phyloP scores from a whole-genome alignment of 2,113 vertebrate genomes.

The Xenopus tropicalis region UCB_Xtro_10.0 CM004448.2:93106001-93106500 shows the following conservation, averaged over 20 bases:
- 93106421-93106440: constrained; percentile 72
- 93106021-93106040: no score
- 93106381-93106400: constrained; percentile 74
- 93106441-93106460: constrained; percentile 71
- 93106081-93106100: no score
- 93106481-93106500: constrained; percentile 73
- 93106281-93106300: constrained; percentile 70
- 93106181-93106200: not conserved
- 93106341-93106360: constrained; percentile 84
- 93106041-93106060: no score
- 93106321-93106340: constrained; percentile 78
- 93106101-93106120: no score
- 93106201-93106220: constrained; percentile 75
- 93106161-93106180: not conserved
- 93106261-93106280: constrained; percentile 87
- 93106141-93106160: no score
- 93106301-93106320: constrained; percentile 76
- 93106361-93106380: constrained; percentile 75
- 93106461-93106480: constrained; percentile 64
- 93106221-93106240: constrained; percentile 85
- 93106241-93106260: constrained; percentile 90
- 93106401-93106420: constrained; percentile 74
- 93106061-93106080: no score
- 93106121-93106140: no score
- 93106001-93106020: not conserved